phyloP scores from a whole-genome alignment of 2,888 invertebrate species.

The Eubasilissa splendida region DNA sequence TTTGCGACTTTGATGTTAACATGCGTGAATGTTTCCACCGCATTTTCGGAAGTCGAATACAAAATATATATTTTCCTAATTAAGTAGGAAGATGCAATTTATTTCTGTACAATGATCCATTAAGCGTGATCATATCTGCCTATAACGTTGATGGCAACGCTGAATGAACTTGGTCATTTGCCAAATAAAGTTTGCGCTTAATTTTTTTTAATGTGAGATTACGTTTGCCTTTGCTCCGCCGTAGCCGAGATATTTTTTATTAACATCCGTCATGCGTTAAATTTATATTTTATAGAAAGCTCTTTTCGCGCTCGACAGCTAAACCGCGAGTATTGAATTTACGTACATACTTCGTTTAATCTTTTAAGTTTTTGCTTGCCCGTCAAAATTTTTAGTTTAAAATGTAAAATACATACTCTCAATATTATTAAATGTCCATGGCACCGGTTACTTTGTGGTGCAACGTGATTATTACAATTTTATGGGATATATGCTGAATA shows the following conservation, averaged over 20 bases:
- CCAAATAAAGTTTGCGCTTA: slow-evolving; percentile 21
- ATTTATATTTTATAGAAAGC: slow-evolving; percentile 19
- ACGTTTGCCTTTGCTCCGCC: slow-evolving; percentile 12
- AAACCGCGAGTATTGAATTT: background rate
- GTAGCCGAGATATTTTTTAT: slow-evolving; percentile 14
- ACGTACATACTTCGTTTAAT: no score
- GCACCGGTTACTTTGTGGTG: no score
- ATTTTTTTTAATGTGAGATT: background rate
- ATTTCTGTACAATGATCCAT: slow-evolving; percentile 1
- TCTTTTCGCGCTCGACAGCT: slow-evolving; percentile 11
- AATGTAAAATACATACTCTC: no score
- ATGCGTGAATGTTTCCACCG: no score
- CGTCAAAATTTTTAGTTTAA: no score
- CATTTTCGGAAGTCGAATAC: no score
- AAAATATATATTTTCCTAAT: no score
- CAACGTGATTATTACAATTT: no score
- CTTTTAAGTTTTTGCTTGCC: no score
- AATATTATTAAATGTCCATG: no score
- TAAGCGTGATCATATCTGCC: slow-evolving; percentile 1
- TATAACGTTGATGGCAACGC: slow-evolving; percentile 7
- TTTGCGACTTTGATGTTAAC: no score
- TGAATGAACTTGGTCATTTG: slow-evolving; percentile 27
- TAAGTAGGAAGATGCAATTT: background rate
- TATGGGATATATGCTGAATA: no score
- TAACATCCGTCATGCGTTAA: slow-evolving; percentile 17